Base-by-base conservation (phyloP, 2,113 vertebrate species). In the Tupaia tana region DNA sequence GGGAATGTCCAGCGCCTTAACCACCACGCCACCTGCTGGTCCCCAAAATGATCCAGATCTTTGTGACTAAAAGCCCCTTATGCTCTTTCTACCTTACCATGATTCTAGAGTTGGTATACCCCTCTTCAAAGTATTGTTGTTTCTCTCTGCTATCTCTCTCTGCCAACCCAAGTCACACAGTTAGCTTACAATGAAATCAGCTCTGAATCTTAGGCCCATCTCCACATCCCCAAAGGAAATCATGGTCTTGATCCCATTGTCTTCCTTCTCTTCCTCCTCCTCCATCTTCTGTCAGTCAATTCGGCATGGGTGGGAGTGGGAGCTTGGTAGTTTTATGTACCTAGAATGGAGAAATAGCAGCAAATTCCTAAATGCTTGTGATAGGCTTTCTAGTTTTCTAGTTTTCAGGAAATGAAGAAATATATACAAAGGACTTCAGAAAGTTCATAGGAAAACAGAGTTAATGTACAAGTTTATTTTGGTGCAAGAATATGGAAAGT, bases 11-110 rank as follows among this genome's bases (percentile, higher is more conserved):
- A n/a, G n/a, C n/a, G n/a, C n/a, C n/a, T n/a, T n/a, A n/a, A n/a
- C n/a, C n/a, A n/a, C n/a, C n/a, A n/a, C n/a, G n/a, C n/a, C n/a
- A n/a, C n/a, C n/a, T n/a, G n/a, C n/a, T n/a, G n/a, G n/a, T n/a
- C n/a, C n/a, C n/a, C n/a, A n/a, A 63, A 82, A 0, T 0, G 22
- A 58, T 3, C 20, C 12, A 61, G 43, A 9, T 74, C 7, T 64
- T 43, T 7, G 9, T 3, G 25, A 52, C 15, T 8, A 6, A 73
- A 22, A 19, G 2, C n/a, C 10, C 15, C 52, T 1, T 1, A 0
- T 4, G 7, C 5, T 78, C 0, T 24, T 84, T 31, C 61, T 69
- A 1, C 18, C 1, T 31, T 8, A 15, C 31, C 15, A 1, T 4
- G 22, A 22, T 31, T 67, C 54, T 58, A 19, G 59, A 0, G 1